Base-by-base conservation (phyloP, 1,140 invertebrate genomes). In the Hylyphantes graminicola region DNA sequence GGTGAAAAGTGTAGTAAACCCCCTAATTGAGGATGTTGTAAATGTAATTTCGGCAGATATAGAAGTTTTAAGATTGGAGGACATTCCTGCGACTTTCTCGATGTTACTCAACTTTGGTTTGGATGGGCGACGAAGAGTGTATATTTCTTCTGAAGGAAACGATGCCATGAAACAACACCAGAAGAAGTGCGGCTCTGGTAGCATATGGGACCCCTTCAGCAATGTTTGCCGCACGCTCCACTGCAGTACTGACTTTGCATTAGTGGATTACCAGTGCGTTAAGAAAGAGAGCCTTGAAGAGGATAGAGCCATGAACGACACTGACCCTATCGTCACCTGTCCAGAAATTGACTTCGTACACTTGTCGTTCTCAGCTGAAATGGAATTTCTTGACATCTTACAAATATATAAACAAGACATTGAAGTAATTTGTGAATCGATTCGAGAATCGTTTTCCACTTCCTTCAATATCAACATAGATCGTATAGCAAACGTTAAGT, bases 161-260 rank as follows among this genome's bases (percentile, higher is more conserved):
- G 65, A 83, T 59, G 17, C 55, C 2, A 76, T 85, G 79, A 61
- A 70, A 11, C 8, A 65, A 57, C 67, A 80, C n/a, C 84, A 82
- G 35, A 15, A 59, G 8, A 59, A 19, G 7, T 86, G 86, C 67
- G 63, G 21, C 11, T 51, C 17, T 15, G 55, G 54, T 7, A 6
- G 78, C 2, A 86, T 86, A n/a, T 86, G 79, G 85, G 76, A 86
- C 59, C 86, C 86, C 21, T 86, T 86, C 51, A 83, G 79, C 21
- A 53, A 86, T 19, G 53, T 74, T 9, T 86, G 86, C 54, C 76
- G 85, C 4, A 81, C 73, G 17, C 35, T 86, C 11, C 81, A 86
- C 19, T 86, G 86, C 79, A 83, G 67, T 55, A 79, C 85, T 7
- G 64, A 86, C 12, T 86, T 80, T 65, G 61, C 77, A 15, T 17